Conservation (phyloP, 2,113 vertebrate species). For the Gambusia holbrooki region DNA sequence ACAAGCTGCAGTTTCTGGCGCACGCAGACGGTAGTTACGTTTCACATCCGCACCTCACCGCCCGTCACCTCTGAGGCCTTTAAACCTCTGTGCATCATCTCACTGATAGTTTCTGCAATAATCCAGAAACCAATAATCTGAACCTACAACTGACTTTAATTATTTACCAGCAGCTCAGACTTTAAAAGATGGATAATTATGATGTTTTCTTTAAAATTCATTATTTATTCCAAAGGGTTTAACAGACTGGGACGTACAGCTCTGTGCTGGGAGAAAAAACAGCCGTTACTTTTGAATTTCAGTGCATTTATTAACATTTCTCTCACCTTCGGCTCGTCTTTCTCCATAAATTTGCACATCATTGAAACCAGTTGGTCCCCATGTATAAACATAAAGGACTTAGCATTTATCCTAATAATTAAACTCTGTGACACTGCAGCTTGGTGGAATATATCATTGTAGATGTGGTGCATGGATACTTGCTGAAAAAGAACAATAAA, state of each 20-base stretch:
- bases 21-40: constrained; percentile 53
- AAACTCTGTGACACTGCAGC: constrained; percentile 74
- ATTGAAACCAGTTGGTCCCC: constrained; percentile 55
- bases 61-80: constrained; percentile 69
- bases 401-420: constrained; percentile 64
- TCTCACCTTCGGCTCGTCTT: neutral
- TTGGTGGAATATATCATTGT: constrained; percentile 82
- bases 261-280: neutral
- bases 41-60: constrained; percentile 58
- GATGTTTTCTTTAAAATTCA: neutral
- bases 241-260: neutral
- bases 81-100: constrained; percentile 45
- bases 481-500: constrained; percentile 83
- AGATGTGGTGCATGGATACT: constrained; percentile 84
- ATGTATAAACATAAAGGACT: constrained; percentile 64
- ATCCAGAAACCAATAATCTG: neutral
- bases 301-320: neutral
- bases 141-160: neutral
- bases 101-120: neutral
- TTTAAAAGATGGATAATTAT: neutral
- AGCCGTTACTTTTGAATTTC: neutral
- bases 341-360: constrained; percentile 21
- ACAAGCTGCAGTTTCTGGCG: constrained; percentile 57
- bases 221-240: neutral
- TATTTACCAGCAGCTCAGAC: neutral